phyloP scores from a whole-genome alignment of 2,797 vertebrate genomes.

The Gymnothorax javanicus region DNA sequence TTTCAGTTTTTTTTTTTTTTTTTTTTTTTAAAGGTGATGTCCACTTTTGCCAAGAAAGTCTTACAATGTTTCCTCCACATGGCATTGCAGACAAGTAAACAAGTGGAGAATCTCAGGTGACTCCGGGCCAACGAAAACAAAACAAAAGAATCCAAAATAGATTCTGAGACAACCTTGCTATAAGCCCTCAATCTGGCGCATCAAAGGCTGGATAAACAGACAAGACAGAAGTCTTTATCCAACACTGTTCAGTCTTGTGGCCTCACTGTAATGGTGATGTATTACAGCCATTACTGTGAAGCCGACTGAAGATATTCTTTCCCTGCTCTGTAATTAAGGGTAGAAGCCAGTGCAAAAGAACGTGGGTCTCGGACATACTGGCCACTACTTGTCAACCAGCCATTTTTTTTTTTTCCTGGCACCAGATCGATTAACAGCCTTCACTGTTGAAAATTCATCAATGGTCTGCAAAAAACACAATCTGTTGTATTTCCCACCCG shows the following conservation, averaged over 20 bases:
- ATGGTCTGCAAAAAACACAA: neutral
- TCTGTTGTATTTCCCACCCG: neutral
- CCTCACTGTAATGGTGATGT: constrained; percentile 18
- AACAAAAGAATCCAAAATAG: neutral
- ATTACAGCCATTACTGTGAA: constrained; percentile 15
- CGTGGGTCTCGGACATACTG: neutral
- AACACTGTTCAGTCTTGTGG: no score
- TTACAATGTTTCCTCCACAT: neutral
- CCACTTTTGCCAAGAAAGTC: neutral
- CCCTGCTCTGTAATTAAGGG: constrained; percentile 12
- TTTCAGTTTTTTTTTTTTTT: neutral
- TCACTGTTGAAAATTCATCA: neutral
- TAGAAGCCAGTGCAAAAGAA: neutral
- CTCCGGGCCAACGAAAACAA: neutral
- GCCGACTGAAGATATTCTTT: neutral
- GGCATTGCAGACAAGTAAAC: neutral
- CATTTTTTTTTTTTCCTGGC: neutral
- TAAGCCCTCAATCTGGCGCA: neutral
- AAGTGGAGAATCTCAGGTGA: neutral
- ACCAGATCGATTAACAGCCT: neutral
- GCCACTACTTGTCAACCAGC: neutral
- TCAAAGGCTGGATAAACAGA: neutral
- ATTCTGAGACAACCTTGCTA: neutral
- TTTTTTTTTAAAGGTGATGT: neutral
- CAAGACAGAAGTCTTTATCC: neutral